Base-by-base conservation (phyloP, 1,140 invertebrate species). In the Diorhabda sublineata region DNA sequence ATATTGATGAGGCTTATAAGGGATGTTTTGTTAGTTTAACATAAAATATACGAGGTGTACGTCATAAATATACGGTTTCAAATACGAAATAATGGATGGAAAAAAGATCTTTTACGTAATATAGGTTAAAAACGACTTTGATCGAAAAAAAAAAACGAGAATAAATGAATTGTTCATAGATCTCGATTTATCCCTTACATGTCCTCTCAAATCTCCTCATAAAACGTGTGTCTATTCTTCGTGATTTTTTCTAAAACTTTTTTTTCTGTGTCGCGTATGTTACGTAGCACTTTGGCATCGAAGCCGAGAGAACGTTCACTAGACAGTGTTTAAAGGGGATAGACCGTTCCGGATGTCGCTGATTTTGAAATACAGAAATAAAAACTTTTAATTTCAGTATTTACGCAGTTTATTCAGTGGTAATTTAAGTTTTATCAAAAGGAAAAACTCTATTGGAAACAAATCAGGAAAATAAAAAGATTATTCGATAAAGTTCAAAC, bases 151-250 rank as follows among this genome's bases (percentile, higher is more conserved):
- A 52, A 52, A 52, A 52, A 52, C 45, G 5, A 2, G 2, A 52
- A 52, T 52, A 52, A 52, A 52, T 52, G 45, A 52, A 52, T 52
- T 52, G 45, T 52, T 52, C 45, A 52, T 52, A 52, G 45, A 52
- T 9, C 45, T 5, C 45, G 8, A 52, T 52, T 2, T 52, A 52
- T 52, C 45, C 45, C 8, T 9, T 5, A 52, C 45, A 52, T 52
- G 45, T 52, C 8, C 45, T 9, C 8, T 9, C 45, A 52, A 52
- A 52, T 52, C 45, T 52, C 45, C 45, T 52, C 45, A 52, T 52
- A 52, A 52, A 52, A 9, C 45, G 45, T 52, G 45, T 9, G 26
- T 2, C 45, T 52, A 52, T 52, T 52, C 8, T 52, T 9, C 8
- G 45, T 52, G 45, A 9, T 52, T 52, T 52, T 52, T 52, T 52